Percentiles rank a stretch among this genome's conserved stretches.
Evolutionary conservation across 1,140 invertebrate species (phyloP).

Genomic region (Anastatus disparis): DNA sequence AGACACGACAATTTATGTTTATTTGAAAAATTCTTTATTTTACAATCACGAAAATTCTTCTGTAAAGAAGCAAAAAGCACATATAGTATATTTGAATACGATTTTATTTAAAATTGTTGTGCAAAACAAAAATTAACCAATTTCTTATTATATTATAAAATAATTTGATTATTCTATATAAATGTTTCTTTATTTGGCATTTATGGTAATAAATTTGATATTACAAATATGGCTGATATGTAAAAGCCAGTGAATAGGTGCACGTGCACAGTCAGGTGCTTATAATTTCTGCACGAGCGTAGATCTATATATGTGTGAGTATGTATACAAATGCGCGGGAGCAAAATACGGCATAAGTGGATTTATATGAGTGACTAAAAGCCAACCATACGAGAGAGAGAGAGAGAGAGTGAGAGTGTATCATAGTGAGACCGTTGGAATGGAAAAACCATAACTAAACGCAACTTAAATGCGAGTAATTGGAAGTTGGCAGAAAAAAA

Average conservation of each 20-base stretch:
- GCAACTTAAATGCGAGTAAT: slow-evolving; percentile 66
- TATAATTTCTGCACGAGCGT: slow-evolving; percentile 18
- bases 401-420: slow-evolving; percentile 61
- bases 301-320: background rate
- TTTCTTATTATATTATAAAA: too few species aligned
- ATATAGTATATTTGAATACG: too few species aligned
- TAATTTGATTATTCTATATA: too few species aligned
- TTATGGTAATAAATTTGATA: too few species aligned
- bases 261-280: slow-evolving; percentile 48
- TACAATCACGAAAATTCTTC: too few species aligned
- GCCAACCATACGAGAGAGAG: slow-evolving; percentile 59
- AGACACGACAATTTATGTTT: too few species aligned
- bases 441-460: slow-evolving; percentile 64
- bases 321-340: slow-evolving; percentile 19
- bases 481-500: slow-evolving; percentile 57
- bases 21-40: too few species aligned
- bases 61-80: too few species aligned
- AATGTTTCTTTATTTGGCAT: too few species aligned
- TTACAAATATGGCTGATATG: too few species aligned
- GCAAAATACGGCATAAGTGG: slow-evolving; percentile 55
- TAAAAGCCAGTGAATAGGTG: slow-evolving; percentile 10
- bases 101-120: too few species aligned
- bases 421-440: slow-evolving; percentile 64
- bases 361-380: slow-evolving; percentile 64
- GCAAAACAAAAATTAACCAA: too few species aligned